Conservation (phyloP, 2,888 invertebrate genomes). For the Rotaria magnacalcarata region DNA sequence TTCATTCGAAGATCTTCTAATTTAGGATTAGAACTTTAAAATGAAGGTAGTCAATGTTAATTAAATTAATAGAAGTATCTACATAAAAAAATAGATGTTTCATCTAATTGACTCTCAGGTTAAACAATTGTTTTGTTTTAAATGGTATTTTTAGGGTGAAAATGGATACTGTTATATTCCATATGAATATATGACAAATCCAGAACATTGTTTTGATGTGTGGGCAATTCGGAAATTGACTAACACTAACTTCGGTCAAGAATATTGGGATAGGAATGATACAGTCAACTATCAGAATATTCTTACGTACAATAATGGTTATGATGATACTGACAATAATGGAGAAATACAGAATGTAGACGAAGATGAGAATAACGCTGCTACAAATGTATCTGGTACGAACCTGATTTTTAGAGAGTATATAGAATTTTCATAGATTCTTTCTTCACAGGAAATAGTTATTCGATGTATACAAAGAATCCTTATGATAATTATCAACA, state of each 20-base stretch:
- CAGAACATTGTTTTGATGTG: not conserved
- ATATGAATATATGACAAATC: not conserved
- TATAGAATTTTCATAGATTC: too few relatives aligned
- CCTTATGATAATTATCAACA: too few relatives aligned
- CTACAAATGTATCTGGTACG: too few relatives aligned
- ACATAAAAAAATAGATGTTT: too few relatives aligned
- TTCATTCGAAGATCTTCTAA: too few relatives aligned
- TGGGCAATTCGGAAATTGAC: not conserved
- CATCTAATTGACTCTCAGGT: not conserved
- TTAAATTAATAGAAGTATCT: too few relatives aligned
- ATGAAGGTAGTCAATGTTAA: too few relatives aligned
- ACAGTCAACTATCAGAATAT: not conserved
- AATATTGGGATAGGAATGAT: not conserved
- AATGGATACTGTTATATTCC: not conserved
- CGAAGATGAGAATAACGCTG: not conserved
- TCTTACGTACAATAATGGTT: not conserved
- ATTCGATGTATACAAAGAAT: too few relatives aligned
- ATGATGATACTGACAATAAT: not conserved
- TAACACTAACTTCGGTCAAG: not conserved
- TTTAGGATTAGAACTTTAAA: too few relatives aligned
- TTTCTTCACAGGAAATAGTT: too few relatives aligned
- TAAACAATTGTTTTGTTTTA: not conserved
- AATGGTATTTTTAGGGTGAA: not conserved
- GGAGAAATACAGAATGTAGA: not conserved
- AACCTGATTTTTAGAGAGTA: too few relatives aligned